These are phyloP conservation scores for Perca schrenkii DNA, from an alignment of 2,113 vertebrate species.

Conservation along the genomic window DNA sequence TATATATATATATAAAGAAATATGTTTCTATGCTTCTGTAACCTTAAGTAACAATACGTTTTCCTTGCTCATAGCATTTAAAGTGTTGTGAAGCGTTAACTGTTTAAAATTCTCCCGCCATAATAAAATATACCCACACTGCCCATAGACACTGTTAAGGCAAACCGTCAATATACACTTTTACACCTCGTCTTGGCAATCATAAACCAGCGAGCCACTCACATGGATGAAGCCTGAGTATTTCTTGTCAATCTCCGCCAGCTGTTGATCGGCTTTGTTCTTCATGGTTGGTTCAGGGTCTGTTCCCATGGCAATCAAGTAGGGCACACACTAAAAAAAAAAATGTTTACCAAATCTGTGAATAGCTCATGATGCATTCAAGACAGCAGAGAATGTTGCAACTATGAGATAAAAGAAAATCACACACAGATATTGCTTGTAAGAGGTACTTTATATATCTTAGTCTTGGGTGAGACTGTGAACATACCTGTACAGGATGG, in stretches of 20 bases:
- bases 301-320: constrained; percentile 98
- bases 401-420: neutral
- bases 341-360: neutral
- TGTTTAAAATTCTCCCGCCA: neutral
- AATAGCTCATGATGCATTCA: constrained; percentile 11
- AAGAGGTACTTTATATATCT: neutral
- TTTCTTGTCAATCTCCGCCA: constrained; percentile 99
- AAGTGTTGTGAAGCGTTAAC: too few relatives aligned
- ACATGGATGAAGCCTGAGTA: constrained; percentile 99
- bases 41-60: neutral
- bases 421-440: neutral
- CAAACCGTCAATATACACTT: neutral
- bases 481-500: constrained; percentile 95
- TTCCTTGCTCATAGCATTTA: neutral
- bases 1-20: neutral
- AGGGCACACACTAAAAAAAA: constrained; percentile 92
- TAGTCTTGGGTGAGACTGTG: neutral
- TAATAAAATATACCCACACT: neutral
- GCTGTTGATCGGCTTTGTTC: constrained; percentile 97
- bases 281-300: constrained; percentile 98
- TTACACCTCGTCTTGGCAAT: neutral
- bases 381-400: neutral
- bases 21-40: neutral
- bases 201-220: constrained; percentile 72
- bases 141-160: neutral